Evolutionary conservation across 1,140 invertebrate species (phyloP), one percentile per base, ranked within the genome.

Genomic region (Hirudo medicinalis): DNA sequence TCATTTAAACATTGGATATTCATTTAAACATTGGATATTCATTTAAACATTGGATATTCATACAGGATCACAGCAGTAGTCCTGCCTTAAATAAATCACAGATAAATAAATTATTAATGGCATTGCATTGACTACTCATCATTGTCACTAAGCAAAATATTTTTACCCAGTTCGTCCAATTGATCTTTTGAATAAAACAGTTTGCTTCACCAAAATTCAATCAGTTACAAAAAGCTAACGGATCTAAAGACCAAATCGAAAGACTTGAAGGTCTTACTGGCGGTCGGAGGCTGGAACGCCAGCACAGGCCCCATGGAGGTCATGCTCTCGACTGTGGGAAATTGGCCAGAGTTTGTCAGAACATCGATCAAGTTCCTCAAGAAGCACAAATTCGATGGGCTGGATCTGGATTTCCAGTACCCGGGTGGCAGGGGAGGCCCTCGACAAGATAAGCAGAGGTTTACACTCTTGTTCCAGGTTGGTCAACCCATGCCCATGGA

Each of bases 331-430:
- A 68, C 67, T 1, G 0, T 20, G 29, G 20, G 6, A 20, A 68
- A 36, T 19, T 36, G 67, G 67, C 13, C 67, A 27, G 40, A 29
- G 6, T 68, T 68, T 40, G 27, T 68, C 67, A 68, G 27, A 19
- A 36, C 67, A 29, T 19, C 29, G 20, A 32, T 68, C 5, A 9
- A n/a, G 17, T 36, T 68, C 9, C 40, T 29, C 67, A 68, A 40
- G 40, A 36, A 27, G n/a, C 0, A 20, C n/a, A 40, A 40, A 19
- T 36, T 68, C 67, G 67, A 68, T 25, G 67, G 67, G 19, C 8
- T 68, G n/a, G 67, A 68, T 40, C 9, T 68, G 29, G 67, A 27
- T 40, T 36, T 68, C 29, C 25, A 36, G 5, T 68, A 29, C 20
- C 67, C 29, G 9, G 9, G 9, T 5, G 8, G 20, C 29, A 68